Base-by-base conservation (phyloP, 2,888 invertebrate species). In the Cerastoderma edule region DNA sequence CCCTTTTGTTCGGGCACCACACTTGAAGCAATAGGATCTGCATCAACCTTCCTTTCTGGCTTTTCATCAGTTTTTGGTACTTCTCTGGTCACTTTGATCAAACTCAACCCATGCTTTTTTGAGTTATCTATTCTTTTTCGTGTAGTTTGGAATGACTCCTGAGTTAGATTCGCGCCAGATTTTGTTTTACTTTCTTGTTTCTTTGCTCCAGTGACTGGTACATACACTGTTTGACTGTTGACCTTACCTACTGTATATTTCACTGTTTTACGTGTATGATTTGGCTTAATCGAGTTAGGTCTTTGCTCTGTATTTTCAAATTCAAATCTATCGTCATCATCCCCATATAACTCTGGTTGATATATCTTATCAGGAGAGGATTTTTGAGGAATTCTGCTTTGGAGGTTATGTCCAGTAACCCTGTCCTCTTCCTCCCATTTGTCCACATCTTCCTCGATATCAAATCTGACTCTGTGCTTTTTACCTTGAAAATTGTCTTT, bases 401-500 rank as follows among this genome's bases (percentile, higher is more conserved):
- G 50, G 16, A 65, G 65, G 67, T 80, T 78, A 33, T 71, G 46
- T 53, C 67, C 54, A n/a, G 72, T 64, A 35, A 57, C 35, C 46
- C 69, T 67, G 39, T 70, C 71, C 33, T 75, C 72, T 53, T 67
- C 46, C 19, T 35, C 39, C 30, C 46, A 32, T 33, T 63, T 65
- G 22, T 77, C 71, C 13, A 30, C 53, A 30, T 67, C 53, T 32
- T 80, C 79, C 56, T 84, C 82, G 24, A 88, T 67, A 72, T 88
- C 85, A 85, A 88, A 88, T 53, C 88, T 75, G 16, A 88, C 88
- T 71, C 70, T 79, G 6, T 76, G 79, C 69, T 67, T 75, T 56
- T 54, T 75, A 53, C 32, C 54, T 35, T 75, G 75, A 22, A 57
- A 63, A 70, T 54, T 53, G 10, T 33, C 60, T 64, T 46, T 53